phyloP scores from a whole-genome alignment of 2,888 invertebrate species.

The Harpagoxenus sublaevis region DNA sequence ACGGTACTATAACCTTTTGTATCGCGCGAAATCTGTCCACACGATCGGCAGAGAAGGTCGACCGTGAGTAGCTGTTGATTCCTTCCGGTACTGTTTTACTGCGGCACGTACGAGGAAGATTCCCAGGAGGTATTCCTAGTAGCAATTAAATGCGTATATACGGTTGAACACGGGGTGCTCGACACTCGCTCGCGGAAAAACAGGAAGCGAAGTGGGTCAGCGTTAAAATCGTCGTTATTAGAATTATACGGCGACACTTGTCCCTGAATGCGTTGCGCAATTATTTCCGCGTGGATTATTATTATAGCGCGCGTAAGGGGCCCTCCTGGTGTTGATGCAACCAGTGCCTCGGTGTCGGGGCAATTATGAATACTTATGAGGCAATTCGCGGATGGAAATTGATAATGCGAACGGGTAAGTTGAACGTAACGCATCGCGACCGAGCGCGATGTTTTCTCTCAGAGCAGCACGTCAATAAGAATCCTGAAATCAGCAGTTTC shows the following conservation, averaged over 20 bases:
- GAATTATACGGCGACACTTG: constrained; percentile 23
- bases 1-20: constrained; percentile 43
- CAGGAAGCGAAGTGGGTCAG: constrained; percentile 76
- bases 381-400: constrained; percentile 34
- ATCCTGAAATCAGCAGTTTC: background rate
- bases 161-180: constrained; percentile 29
- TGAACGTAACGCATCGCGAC: constrained; percentile 8
- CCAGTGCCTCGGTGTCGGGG: background rate
- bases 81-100: constrained; percentile 58
- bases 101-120: constrained; percentile 52
- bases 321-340: constrained; percentile 11
- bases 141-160: constrained; percentile 56
- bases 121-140: constrained; percentile 65
- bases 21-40: constrained; percentile 53
- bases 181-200: constrained; percentile 61
- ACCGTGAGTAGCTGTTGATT: constrained; percentile 54
- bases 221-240: constrained; percentile 62
- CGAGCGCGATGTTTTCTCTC: background rate
- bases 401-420: constrained; percentile 20
- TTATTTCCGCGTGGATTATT: constrained; percentile 46
- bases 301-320: background rate
- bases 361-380: constrained; percentile 36
- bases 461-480: too few relatives aligned
- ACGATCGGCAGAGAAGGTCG: constrained; percentile 44
- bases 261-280: constrained; percentile 4